These are phyloP conservation scores for Centropus bengalensis DNA, from an alignment of 2,113 vertebrate species.

Conservation along the genomic window DNA sequence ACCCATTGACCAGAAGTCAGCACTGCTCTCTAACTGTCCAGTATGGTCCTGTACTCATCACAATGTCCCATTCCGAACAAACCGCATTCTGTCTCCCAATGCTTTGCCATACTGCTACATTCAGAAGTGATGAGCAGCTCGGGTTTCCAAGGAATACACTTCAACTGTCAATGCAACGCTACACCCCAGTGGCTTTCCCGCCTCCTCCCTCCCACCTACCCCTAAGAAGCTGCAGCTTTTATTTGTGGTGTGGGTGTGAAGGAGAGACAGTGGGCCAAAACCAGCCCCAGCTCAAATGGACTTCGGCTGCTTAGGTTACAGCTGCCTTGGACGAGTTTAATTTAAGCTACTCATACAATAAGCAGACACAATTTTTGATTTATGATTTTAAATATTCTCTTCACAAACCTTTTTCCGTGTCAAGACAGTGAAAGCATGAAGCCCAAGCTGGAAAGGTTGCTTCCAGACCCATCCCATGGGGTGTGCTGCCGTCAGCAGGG, in stretches of 20 bases:
- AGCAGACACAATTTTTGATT: neutral
- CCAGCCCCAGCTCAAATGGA: neutral
- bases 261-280: slow-evolving; percentile 1
- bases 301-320: neutral
- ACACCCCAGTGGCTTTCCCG: neutral
- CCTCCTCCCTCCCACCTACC: slow-evolving; percentile 38
- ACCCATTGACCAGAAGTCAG: neutral
- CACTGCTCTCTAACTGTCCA: neutral
- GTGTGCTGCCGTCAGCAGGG: neutral
- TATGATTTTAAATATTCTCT: neutral
- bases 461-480: neutral
- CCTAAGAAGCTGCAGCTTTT: neutral
- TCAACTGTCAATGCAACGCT: slow-evolving; percentile 25
- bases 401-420: neutral
- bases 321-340: neutral
- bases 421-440: neutral
- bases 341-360: neutral
- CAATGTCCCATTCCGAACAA: neutral
- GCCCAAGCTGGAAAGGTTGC: neutral
- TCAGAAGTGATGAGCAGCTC: neutral
- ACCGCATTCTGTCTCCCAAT: neutral
- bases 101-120: neutral
- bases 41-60: neutral
- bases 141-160: neutral
- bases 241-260: slow-evolving; percentile 26